These are phyloP conservation scores for Nyctereutes procyonoides DNA, from an alignment of 2,113 vertebrate species.

Conservation along the genomic window DNA sequence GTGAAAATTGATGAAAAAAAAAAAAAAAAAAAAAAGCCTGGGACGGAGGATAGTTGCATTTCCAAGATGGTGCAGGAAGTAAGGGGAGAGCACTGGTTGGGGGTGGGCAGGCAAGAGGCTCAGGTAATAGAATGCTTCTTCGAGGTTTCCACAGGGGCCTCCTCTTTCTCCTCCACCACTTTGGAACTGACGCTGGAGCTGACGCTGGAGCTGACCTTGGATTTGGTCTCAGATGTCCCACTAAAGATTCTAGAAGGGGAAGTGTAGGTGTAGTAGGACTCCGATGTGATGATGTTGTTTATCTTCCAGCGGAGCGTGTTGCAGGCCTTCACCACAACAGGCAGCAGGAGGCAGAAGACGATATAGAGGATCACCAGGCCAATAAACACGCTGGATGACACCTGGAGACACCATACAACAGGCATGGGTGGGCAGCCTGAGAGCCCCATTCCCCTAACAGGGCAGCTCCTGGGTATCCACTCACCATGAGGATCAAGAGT, in stretches of 20 bases:
- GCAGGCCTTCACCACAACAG: neutral
- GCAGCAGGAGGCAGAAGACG: conserved; percentile 31
- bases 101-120: neutral
- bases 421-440: fast-evolving
- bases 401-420: neutral
- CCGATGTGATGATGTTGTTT: conserved; percentile 25
- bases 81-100: neutral
- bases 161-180: no score
- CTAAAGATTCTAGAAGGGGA: neutral
- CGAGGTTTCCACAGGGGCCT: fast-evolving
- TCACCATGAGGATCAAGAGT: conserved; percentile 62
- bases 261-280: neutral
- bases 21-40: neutral
- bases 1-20: conserved; percentile 1
- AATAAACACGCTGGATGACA: neutral
- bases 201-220: fast-evolving
- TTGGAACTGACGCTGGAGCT: neutral
- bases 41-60: neutral
- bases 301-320: conserved; percentile 48
- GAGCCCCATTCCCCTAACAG: neutral
- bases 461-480: neutral
- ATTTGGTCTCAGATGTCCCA: fast-evolving
- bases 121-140: neutral
- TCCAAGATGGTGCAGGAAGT: neutral
- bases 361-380: conserved; percentile 62